Conservation (phyloP, 2,888 invertebrate species). For the Noctua janthina region DNA sequence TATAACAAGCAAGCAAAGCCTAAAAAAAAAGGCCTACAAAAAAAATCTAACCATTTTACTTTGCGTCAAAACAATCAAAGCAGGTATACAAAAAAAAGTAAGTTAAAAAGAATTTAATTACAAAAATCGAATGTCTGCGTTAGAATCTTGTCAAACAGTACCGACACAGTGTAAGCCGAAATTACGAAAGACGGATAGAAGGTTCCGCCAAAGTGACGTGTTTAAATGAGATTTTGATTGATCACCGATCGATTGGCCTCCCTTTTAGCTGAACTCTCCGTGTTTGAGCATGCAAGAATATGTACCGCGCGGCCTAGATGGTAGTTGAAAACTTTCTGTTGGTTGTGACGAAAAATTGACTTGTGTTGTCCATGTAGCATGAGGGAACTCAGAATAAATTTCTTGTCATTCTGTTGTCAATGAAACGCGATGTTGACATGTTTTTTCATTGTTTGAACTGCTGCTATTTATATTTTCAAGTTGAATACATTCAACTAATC, state of each 20-base stretch:
- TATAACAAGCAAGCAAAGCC: background rate
- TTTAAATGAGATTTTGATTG: constrained; percentile 86
- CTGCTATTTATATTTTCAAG: too few relatives aligned
- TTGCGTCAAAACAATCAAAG: background rate
- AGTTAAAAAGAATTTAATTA: constrained; percentile 34
- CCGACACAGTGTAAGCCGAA: constrained; percentile 70
- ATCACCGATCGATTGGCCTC: constrained; percentile 74
- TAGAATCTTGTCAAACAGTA: constrained; percentile 52
- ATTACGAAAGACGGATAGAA: constrained; percentile 82
- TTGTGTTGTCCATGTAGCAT: background rate
- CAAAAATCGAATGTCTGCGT: constrained; percentile 28
- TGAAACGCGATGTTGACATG: background rate
- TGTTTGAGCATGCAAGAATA: constrained; percentile 66
- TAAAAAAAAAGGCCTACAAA: background rate
- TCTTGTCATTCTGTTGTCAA: background rate
- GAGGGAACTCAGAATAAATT: background rate
- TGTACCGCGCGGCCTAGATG: constrained; percentile 58
- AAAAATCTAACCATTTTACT: background rate
- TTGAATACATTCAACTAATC: too few relatives aligned
- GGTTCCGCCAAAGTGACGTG: constrained; percentile 78
- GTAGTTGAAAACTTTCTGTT: constrained; percentile 3
- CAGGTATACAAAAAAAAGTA: background rate
- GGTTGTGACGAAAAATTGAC: background rate
- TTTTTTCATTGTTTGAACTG: too few relatives aligned
- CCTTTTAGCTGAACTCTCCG: constrained; percentile 63